Evolutionary conservation across 2,797 vertebrate species (phyloP), one percentile per base, ranked within the genome.

Genomic region (Oophaga sylvatica): DNA sequence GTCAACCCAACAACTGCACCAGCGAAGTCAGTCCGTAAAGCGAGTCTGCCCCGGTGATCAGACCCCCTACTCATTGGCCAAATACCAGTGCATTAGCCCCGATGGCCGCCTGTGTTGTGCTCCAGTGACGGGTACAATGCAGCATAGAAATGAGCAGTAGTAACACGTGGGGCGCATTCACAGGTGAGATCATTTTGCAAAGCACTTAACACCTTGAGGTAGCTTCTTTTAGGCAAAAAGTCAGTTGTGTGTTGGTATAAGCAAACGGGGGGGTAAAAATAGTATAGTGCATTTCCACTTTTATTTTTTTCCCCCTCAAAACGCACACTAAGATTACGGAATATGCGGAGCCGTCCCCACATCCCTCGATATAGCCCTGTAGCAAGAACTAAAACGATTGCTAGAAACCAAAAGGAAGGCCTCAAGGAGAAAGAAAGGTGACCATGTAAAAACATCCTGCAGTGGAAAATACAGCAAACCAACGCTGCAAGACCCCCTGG

Each of bases 141-240:
- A 92, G 93, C 89, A 93, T 89, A 94, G 48, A 76, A 76, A 91
- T 71, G 90, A 91, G 83, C 91, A 93, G 88, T 93, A 91, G 79
- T 63, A 78, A 91, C 90, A 84, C 90, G 90, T 73, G 91, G 59
- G 70, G 92, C 92, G 94, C 92, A 93, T 90, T 93, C 93, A 92
- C 91, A 92, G 90, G 91, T 92, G 92, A 94, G 92, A 94, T 90
- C 80, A 86, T 91, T 94, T 91, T 92, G 93, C 93, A 93, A 93
- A 95, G 93, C 92, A 94, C 92, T 93, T 95, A 92, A 94, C 94
- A 94, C 94, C 93, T 92, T 96, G 95, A 96, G 95, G 95, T 95
- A 96, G 95, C 94, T 94, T 93, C 91, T 95, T 79, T 95, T 92
- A 94, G 92, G 94, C 93, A 94, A 89, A 93, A 93, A 93, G 92